Percentiles rank a stretch among this genome's conserved stretches.
Evolutionary conservation across 2,113 vertebrate species (phyloP).

Genomic region (Chunga burmeisteri): DNA sequence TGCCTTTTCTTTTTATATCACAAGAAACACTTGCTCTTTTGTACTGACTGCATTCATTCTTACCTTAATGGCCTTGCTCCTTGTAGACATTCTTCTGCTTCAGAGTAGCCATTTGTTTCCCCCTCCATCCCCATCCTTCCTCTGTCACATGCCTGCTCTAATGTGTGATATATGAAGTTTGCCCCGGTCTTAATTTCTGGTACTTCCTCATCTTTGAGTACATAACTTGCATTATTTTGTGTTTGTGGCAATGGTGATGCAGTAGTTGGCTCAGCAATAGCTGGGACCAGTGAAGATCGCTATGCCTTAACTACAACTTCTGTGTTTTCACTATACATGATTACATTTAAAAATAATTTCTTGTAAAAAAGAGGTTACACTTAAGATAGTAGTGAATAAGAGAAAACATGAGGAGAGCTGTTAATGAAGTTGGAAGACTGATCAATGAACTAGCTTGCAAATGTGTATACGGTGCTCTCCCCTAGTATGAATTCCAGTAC

Average conservation of each 20-base stretch:
- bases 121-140: not conserved
- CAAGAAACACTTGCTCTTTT: not conserved
- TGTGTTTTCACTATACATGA: not conserved
- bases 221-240: not conserved
- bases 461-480: not conserved
- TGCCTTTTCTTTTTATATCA: not conserved
- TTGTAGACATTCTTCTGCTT: not conserved
- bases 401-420: not conserved
- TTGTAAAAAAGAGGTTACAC: not conserved
- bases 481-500: no score
- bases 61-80: not conserved
- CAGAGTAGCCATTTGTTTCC: not conserved
- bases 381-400: not conserved
- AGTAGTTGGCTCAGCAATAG: not conserved
- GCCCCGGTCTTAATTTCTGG: not conserved
- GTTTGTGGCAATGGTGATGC: not conserved
- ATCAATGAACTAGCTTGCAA: not conserved
- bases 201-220: not conserved
- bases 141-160: not conserved
- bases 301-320: fast-evolving
- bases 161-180: not conserved
- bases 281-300: no score
- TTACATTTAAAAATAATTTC: not conserved
- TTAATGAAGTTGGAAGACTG: not conserved
- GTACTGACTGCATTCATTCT: not conserved